These are phyloP conservation scores for Steromphala cineraria DNA, from an alignment of 2,888 invertebrate genomes.

Conservation along the genomic window DNA sequence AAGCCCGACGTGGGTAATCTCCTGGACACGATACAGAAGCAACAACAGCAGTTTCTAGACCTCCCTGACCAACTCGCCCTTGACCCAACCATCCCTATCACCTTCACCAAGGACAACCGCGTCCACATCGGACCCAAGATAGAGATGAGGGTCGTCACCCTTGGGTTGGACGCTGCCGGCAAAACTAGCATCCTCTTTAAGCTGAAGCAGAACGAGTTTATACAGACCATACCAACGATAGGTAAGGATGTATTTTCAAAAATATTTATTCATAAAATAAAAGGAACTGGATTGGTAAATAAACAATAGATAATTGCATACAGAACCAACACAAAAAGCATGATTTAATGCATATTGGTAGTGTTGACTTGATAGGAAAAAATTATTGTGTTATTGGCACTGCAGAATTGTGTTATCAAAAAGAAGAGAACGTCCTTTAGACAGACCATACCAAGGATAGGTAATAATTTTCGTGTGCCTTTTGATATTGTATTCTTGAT, in stretches of 20 bases:
- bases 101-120: conserved; percentile 80
- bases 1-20: conserved; percentile 77
- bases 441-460: no score
- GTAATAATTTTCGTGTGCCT: no score
- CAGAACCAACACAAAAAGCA: no score
- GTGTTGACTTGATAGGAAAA: no score
- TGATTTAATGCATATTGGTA: no score
- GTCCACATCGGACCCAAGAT: conserved; percentile 81
- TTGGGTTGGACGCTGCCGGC: conserved; percentile 79
- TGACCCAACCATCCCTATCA: conserved; percentile 79
- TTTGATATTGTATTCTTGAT: no score
- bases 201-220: conserved; percentile 79
- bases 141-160: conserved; percentile 80
- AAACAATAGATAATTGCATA: no score
- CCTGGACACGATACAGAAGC: conserved; percentile 78
- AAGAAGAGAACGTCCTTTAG: no score
- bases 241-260: conserved; percentile 69
- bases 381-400: no score
- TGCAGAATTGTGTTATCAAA: no score
- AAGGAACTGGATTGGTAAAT: no score
- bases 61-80: conserved; percentile 78
- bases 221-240: conserved; percentile 79
- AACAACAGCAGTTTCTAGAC: conserved; percentile 79
- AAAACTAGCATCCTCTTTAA: conserved; percentile 80
- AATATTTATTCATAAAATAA: no score